These are phyloP conservation scores for Blastobasis lacticolella DNA, from an alignment of 2,888 invertebrate genomes.

Conservation along the genomic window DNA sequence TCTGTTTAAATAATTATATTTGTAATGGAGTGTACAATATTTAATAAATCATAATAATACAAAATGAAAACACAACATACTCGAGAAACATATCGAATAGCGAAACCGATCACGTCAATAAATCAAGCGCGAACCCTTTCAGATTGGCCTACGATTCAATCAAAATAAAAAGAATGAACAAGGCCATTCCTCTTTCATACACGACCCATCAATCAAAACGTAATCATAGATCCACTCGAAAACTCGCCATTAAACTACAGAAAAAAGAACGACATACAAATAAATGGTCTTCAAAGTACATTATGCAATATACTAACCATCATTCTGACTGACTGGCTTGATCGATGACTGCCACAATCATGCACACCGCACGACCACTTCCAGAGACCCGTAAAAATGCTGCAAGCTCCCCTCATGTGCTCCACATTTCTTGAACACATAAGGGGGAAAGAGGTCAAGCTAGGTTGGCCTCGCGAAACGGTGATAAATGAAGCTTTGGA, in stretches of 20 bases:
- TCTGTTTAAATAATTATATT: no score
- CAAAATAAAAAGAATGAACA: slow-evolving; percentile 11
- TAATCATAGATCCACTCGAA: slow-evolving; percentile 38
- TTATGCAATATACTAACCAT: slow-evolving; percentile 52
- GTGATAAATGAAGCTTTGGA: slow-evolving; percentile 65
- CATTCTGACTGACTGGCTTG: slow-evolving; percentile 46
- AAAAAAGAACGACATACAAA: slow-evolving; percentile 37
- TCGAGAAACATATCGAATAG: no score
- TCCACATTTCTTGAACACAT: slow-evolving; percentile 5
- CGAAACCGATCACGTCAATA: neutral
- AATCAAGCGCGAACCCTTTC: slow-evolving; percentile 1
- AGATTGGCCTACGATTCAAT: slow-evolving; percentile 3
- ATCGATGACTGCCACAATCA: slow-evolving; percentile 55
- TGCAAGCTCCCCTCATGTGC: slow-evolving; percentile 5
- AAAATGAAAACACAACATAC: no score
- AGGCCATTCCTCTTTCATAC: slow-evolving; percentile 26
- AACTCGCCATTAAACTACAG: slow-evolving; percentile 19
- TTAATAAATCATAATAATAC: no score
- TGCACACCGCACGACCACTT: slow-evolving; percentile 37
- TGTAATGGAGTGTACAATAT: no score
- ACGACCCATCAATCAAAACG: slow-evolving; percentile 46
- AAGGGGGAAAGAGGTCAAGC: slow-evolving; percentile 24
- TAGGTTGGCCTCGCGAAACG: slow-evolving; percentile 39
- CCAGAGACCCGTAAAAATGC: slow-evolving; percentile 18
- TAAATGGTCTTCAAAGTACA: slow-evolving; percentile 53